Base-by-base conservation (phyloP, 92 coral and sea anemone species). In the Phenganax stokvisi region DNA sequence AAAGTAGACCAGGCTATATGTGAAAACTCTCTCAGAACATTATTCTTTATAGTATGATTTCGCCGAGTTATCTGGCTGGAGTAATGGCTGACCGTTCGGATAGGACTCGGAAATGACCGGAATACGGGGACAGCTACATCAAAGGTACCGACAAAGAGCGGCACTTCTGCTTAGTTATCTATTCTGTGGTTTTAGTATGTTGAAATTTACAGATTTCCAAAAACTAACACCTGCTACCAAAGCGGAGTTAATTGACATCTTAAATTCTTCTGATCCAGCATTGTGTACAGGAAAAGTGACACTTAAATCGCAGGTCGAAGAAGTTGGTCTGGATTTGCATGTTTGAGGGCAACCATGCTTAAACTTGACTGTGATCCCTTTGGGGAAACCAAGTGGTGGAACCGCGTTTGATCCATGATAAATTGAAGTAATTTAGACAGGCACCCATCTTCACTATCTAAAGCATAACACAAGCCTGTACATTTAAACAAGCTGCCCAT, bases 261-360 rank as follows among this genome's bases (percentile, higher is more conserved):
- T 59, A 29, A 77, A 77, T 5, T 57, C n/a, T 77, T 77, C 81
- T 57, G 3, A 16, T n/a, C 80, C 80, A 75, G 55, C 20, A 51
- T 28, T 54, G 65, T 75, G 80, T 3, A 75, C 51, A 6, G 80
- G 81, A 57, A 59, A 57, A 10, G 81, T 77, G n/a, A 77, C 58
- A 25, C 69, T 57, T n/a, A 77, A 10, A 51, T 59, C 69, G 56
- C 70, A 59, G 12, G 81, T 57, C 2, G 70, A 77, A 1, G 70
- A 58, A 3, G 81, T 77, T 57, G 81, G 81, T 29, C 81, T 57
- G 70, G 71, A 77, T 77, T 54, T 77, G 81, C 81, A 77, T 56
- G 6, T 54, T 2, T 77, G 55, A 30, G 81, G 55, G 55, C 81
- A 77, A 12, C 81, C 81, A 77, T 60, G 71, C 70, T 77, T 77